Conservation (phyloP, 2,797 vertebrate species). For the Parauchenoglanis ngamensis region DNA sequence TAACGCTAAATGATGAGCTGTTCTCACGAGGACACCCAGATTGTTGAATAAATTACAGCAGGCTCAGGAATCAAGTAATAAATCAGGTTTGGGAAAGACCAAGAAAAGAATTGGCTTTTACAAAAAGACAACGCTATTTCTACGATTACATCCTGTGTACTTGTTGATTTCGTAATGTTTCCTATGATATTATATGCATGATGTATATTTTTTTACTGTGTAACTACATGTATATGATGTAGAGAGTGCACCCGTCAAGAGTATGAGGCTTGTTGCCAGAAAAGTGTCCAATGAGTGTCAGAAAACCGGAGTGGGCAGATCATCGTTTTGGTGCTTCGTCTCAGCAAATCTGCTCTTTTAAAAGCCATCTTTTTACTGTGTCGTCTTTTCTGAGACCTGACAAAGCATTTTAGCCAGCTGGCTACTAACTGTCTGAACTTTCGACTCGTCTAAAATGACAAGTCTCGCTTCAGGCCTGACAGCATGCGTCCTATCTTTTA, state of each 20-base stretch:
- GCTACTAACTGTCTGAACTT: neutral
- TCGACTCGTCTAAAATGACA: conserved; percentile 7
- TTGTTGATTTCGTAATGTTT: neutral
- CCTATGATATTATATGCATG: neutral
- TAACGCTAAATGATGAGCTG: neutral
- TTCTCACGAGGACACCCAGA: neutral
- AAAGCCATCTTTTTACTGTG: neutral
- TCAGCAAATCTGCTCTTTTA: neutral
- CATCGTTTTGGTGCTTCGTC: neutral
- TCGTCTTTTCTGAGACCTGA: neutral
- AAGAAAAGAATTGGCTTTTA: neutral
- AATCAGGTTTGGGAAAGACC: neutral
- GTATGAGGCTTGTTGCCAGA: neutral
- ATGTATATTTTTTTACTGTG: neutral
- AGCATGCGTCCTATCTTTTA: conserved; percentile 43
- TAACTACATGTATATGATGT: neutral
- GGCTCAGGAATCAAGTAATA: neutral
- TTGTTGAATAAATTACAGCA: neutral
- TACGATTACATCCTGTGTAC: neutral
- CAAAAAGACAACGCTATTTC: neutral
- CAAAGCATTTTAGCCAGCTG: neutral
- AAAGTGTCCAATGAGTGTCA: neutral
- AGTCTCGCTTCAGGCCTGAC: conserved; percentile 25
- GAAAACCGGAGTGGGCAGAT: neutral
- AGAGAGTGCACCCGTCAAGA: neutral